Evolutionary conservation across 2,797 vertebrate genomes (phyloP).

Genomic region (Diplodus sargus): DNA sequence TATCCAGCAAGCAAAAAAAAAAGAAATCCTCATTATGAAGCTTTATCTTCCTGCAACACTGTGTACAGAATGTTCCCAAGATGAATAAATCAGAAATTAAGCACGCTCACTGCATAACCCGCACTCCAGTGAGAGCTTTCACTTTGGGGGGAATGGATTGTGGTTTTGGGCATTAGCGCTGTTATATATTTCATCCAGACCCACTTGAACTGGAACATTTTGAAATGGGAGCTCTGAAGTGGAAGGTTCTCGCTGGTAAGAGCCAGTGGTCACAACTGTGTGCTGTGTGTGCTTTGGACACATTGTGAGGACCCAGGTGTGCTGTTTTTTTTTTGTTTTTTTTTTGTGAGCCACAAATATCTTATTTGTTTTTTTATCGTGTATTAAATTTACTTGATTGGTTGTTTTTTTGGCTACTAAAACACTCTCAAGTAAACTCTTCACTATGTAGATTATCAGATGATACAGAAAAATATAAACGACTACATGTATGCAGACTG

Average conservation of each 20-base stretch:
- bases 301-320: constrained; percentile 13
- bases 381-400: background rate
- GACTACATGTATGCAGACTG: background rate
- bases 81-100: constrained; percentile 70
- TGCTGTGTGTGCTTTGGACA: constrained; percentile 37
- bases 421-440: background rate
- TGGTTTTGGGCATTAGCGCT: constrained; percentile 54
- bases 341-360: constrained; percentile 9
- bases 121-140: constrained; percentile 37
- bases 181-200: constrained; percentile 56
- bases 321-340: background rate
- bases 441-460: background rate
- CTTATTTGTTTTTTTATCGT: background rate
- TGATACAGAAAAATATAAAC: background rate
- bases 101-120: constrained; percentile 41
- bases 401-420: background rate
- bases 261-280: constrained; percentile 33
- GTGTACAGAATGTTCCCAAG: constrained; percentile 49
- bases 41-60: constrained; percentile 44
- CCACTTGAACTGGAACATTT: constrained; percentile 43
- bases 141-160: constrained; percentile 58
- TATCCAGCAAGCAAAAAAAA: constrained; percentile 21
- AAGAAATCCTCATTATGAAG: constrained; percentile 36
- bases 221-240: constrained; percentile 16
- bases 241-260: constrained; percentile 29